Percentiles rank a stretch among this genome's conserved stretches.
phyloP scores from a whole-genome alignment of 1,140 invertebrate genomes.

The Trissolcus basalis region DNA sequence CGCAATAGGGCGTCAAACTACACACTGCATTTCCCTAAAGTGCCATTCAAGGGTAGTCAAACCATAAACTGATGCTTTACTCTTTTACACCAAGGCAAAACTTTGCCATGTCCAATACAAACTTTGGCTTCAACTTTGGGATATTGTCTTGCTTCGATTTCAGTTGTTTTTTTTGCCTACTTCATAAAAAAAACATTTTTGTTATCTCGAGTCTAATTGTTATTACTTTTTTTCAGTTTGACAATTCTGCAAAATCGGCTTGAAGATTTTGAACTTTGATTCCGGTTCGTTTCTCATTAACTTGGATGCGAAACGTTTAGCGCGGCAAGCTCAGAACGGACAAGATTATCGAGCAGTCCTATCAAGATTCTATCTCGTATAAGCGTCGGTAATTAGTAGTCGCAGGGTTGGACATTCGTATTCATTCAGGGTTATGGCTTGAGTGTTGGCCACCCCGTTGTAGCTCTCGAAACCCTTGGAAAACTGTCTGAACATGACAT shows the following conservation, averaged over 20 bases:
- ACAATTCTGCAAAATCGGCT: no score
- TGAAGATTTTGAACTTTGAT: neutral
- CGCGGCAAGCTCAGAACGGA: conserved; percentile 21
- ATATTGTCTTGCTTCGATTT: conserved; percentile 38
- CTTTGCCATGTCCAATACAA: conserved; percentile 49
- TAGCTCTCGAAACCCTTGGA: conserved; percentile 62
- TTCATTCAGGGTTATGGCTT: conserved; percentile 66
- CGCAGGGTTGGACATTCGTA: conserved; percentile 68
- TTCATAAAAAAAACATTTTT: neutral
- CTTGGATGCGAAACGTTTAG: conserved; percentile 34
- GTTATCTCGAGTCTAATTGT: neutral
- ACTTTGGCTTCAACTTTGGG: conserved; percentile 42
- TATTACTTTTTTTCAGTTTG: neutral
- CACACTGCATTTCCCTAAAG: conserved; percentile 74
- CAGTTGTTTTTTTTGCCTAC: neutral
- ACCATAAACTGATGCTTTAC: conserved; percentile 69
- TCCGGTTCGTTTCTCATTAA: conserved; percentile 42
- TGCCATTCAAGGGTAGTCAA: conserved; percentile 73
- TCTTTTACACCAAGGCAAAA: conserved; percentile 49
- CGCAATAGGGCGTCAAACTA: conserved; percentile 63
- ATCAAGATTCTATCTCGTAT: conserved; percentile 63
- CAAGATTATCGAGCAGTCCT: conserved; percentile 64
- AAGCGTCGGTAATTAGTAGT: conserved; percentile 66
- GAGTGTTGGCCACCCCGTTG: conserved; percentile 47
- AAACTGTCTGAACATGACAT: conserved; percentile 75